A percentile compares a stretch with the other conserved stretches of the same genome.
Evolutionary conservation across 53 echinoderm and acorn worm species (phyloP).

Genomic region (Echinarachnius parma): DNA sequence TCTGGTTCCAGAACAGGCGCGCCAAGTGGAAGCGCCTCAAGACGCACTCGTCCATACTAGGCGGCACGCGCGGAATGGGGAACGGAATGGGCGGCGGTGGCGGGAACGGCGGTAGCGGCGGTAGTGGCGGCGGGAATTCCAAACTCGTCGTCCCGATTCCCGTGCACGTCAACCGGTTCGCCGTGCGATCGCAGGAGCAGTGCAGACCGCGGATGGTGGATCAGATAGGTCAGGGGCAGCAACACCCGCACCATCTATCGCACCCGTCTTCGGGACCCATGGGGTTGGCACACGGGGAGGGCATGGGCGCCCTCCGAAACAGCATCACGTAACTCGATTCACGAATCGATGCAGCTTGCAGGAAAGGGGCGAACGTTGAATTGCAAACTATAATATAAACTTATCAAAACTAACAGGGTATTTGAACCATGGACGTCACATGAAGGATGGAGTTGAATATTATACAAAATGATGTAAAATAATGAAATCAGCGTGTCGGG

Average conservation of each 20-base stretch:
- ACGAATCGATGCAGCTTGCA: too few relatives aligned
- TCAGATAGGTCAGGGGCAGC: constrained; percentile 41
- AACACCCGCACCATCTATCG: constrained; percentile 23
- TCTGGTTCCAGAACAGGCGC: constrained; percentile 88
- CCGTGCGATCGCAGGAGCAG: constrained; percentile 78
- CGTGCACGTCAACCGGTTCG: constrained; percentile 83
- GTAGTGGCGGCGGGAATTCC: constrained; percentile 63
- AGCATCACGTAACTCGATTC: constrained; percentile 52
- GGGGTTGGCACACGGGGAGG: constrained; percentile 20
- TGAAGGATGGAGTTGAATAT: too few relatives aligned
- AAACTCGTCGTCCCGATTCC: constrained; percentile 87
- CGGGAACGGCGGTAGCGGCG: constrained; percentile 57
- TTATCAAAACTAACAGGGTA: too few relatives aligned
- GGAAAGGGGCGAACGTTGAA: too few relatives aligned
- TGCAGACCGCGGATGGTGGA: constrained; percentile 76
- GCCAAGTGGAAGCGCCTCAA: constrained; percentile 91
- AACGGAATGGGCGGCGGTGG: constrained; percentile 29
- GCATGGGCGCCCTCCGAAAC: constrained; percentile 24
- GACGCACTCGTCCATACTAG: constrained; percentile 49
- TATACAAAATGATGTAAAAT: too few relatives aligned
- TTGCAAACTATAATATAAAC: too few relatives aligned
- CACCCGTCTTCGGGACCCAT: constrained; percentile 2
- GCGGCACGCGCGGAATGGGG: constrained; percentile 4
- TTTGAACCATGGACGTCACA: too few relatives aligned
- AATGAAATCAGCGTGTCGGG: too few relatives aligned